Conservation (phyloP, 2,113 vertebrate genomes). For the Sialia sialis region DNA sequence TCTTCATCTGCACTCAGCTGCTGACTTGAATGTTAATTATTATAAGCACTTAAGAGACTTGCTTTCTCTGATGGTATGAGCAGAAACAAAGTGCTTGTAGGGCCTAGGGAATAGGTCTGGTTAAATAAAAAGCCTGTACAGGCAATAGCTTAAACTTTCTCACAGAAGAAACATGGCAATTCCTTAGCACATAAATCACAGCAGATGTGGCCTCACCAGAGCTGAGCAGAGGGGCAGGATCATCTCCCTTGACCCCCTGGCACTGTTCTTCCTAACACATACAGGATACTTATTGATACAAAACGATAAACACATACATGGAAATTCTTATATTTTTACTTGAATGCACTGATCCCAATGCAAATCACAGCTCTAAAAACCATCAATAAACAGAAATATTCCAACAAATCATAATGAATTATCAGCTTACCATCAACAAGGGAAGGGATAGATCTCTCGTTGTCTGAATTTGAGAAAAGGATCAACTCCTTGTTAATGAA, state of each 20-base stretch:
- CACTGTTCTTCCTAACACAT: neutral
- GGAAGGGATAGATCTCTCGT: slow-evolving; percentile 96
- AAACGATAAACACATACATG: neutral
- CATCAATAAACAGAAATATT: neutral
- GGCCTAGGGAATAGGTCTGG: neutral
- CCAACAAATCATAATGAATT: neutral
- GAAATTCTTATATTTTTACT: neutral
- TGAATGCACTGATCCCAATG: neutral
- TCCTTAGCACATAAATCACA: neutral
- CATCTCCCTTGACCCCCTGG: too few species aligned
- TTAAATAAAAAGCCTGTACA: neutral
- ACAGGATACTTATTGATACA: neutral
- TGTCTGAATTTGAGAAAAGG: slow-evolving; percentile 98
- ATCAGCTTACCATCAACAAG: slow-evolving; percentile 91
- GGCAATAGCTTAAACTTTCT: neutral
- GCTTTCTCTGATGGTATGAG: neutral
- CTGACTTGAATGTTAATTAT: slow-evolving; percentile 1
- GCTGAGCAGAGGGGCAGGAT: neutral
- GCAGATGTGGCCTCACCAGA: neutral
- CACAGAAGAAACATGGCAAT: neutral
- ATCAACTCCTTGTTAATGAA: slow-evolving; percentile 99
- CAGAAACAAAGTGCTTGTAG: neutral
- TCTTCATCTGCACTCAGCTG: neutral
- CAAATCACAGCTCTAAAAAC: neutral
- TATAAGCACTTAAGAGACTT: neutral